Base-by-base conservation (phyloP, 2,888 invertebrate species). In the Mermis nigrescens region DNA sequence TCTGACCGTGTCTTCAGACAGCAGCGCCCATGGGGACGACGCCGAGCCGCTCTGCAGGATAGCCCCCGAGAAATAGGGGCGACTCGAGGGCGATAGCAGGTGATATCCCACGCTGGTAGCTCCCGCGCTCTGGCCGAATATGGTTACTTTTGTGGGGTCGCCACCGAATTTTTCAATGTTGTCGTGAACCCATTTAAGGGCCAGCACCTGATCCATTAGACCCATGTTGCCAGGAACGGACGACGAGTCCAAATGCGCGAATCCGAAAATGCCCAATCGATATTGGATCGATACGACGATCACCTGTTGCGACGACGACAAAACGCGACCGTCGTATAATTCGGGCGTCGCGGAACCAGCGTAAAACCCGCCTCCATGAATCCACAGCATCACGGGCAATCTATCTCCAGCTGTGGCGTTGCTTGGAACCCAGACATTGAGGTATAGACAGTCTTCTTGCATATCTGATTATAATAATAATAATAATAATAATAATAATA, bases 151-250 rank as follows among this genome's bases (percentile, higher is more conserved):
- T 38, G 80, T 77, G 0, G 82, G 80, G 73, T 86, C 82, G 1
- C 87, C 87, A 29, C 85, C 84, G 70, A 88, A 86, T 57, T 79
- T 77, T 52, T 76, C 76, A 57, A 86, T 83, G 70, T 86, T 84
- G 66, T 82, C 80, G 62, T 81, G 79, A 19, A 76, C 67, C 68
- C 74, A 76, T 62, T 72, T 66, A 46, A 76, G 64, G 0, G 73
- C 73, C 38, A 70, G 60, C 1, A 72, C 62, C 57, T 75, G 74
- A 62, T 76, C 76, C 65, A 70, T 71, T 57, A 76, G 65, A 12
- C 76, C 76, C 66, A 71, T 75, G 62, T 76, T 76, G 12, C 76
- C 76, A 1, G 72, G 68, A 3, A 72, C 80, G 64, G 76, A 76
- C 12, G 66, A 63, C 62, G 75, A 74, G 15, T 73, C 70, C 7